These are phyloP conservation scores for Coelopa pilipes DNA, from an alignment of 2,888 invertebrate species.

Conservation along the genomic window DNA sequence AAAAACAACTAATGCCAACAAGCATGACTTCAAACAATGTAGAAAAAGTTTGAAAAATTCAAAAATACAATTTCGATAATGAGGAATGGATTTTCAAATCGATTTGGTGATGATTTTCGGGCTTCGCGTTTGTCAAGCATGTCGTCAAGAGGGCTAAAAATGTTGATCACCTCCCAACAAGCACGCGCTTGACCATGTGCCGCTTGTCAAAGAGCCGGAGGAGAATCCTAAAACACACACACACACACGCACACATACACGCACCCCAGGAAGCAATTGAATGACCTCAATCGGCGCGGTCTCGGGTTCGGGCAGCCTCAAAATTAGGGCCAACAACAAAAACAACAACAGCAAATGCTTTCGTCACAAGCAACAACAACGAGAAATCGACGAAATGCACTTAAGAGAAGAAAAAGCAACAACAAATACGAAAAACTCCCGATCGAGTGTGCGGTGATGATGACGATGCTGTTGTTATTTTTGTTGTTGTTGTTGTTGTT, in stretches of 20 bases:
- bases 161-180: background rate
- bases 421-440: slow-evolving; percentile 29
- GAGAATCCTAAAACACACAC: no score
- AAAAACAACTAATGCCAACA: no score
- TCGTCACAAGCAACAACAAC: background rate
- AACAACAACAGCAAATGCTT: background rate
- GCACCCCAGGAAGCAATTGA: background rate
- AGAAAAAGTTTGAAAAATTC: no score
- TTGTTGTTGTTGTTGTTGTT: background rate
- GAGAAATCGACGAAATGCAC: no score
- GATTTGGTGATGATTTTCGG: no score
- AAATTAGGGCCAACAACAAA: background rate
- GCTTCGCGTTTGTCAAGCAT: background rate
- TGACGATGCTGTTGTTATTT: no score
- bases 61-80: no score
- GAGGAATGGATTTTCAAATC: no score
- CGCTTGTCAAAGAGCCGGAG: background rate
- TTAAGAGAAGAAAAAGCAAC: no score
- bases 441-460: slow-evolving; percentile 34
- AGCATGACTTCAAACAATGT: no score
- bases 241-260: background rate
- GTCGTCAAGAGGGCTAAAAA: background rate
- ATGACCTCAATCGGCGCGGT: background rate
- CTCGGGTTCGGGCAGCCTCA: background rate
- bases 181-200: slow-evolving; percentile 6